phyloP scores from a whole-genome alignment of 2,797 vertebrate species.

The Tarsius wallacei region DNA sequence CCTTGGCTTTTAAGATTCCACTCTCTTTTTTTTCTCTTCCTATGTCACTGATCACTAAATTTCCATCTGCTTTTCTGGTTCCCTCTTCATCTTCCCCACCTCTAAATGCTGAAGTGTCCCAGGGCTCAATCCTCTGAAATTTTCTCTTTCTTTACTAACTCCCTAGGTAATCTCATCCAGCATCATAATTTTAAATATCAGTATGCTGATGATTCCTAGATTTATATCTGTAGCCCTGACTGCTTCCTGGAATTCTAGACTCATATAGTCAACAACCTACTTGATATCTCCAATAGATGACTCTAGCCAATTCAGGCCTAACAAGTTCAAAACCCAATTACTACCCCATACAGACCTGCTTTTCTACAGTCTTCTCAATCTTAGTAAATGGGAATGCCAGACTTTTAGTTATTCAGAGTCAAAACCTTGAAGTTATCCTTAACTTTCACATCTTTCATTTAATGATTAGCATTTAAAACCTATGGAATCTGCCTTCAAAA shows the following conservation, averaged over 20 bases:
- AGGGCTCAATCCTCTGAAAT: background rate
- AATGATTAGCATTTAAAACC: background rate
- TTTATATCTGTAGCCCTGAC: background rate
- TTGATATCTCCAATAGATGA: background rate
- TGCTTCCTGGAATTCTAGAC: background rate
- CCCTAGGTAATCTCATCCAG: background rate
- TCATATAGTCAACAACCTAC: background rate
- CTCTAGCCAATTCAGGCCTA: background rate
- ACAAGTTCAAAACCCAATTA: slow-evolving; percentile 34
- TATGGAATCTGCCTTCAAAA: background rate
- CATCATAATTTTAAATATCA: background rate
- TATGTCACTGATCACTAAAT: background rate
- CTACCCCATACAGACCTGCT: background rate
- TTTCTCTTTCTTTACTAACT: background rate
- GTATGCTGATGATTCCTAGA: background rate
- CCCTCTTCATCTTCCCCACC: background rate
- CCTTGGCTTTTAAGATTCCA: background rate
- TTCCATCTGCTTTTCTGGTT: background rate
- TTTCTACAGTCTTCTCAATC: background rate
- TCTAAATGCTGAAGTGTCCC: background rate
- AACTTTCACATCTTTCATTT: background rate
- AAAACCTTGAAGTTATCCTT: slow-evolving; percentile 40
- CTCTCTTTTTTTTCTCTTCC: background rate
- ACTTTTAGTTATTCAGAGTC: background rate
- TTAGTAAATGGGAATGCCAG: background rate